phyloP scores from a whole-genome alignment of 1,140 invertebrate genomes.

The Neotoxoptera formosana region DNA sequence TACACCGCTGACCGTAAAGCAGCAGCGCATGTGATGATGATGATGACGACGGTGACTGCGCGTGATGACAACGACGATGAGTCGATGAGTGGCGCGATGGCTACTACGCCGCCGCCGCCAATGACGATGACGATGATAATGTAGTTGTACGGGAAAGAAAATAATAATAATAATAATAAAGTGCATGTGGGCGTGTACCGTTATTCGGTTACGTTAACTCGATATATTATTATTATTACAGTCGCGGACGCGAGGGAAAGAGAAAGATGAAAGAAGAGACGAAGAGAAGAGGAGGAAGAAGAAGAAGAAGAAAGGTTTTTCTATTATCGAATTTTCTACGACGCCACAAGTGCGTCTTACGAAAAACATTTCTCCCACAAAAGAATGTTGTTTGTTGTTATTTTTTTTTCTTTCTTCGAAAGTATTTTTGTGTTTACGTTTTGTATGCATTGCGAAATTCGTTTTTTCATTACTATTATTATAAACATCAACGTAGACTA shows the following conservation, averaged over 20 bases:
- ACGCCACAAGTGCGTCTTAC: constrained; percentile 24
- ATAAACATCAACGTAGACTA: neutral
- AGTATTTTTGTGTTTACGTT: constrained; percentile 17
- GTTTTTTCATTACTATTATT: neutral
- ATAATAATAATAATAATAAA: constrained; percentile 43
- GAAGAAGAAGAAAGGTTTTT: constrained; percentile 40
- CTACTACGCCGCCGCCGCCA: neutral
- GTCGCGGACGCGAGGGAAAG: constrained; percentile 18
- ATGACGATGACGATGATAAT: neutral
- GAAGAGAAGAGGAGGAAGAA: neutral
- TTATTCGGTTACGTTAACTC: constrained; percentile 55
- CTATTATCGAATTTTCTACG: constrained; percentile 51
- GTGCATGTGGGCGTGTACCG: constrained; percentile 55
- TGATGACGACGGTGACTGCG: neutral
- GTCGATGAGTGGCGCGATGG: neutral
- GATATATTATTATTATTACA: constrained; percentile 22
- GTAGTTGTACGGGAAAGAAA: neutral
- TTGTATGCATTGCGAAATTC: neutral
- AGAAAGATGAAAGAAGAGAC: neutral
- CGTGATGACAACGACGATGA: neutral
- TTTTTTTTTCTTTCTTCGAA: neutral
- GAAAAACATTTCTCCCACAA: neutral
- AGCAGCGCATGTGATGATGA: neutral
- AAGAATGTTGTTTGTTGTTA: constrained; percentile 16
- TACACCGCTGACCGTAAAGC: constrained; percentile 42